Conservation (phyloP, 2,113 vertebrate genomes). For the Fukomys damarensis region DNA sequence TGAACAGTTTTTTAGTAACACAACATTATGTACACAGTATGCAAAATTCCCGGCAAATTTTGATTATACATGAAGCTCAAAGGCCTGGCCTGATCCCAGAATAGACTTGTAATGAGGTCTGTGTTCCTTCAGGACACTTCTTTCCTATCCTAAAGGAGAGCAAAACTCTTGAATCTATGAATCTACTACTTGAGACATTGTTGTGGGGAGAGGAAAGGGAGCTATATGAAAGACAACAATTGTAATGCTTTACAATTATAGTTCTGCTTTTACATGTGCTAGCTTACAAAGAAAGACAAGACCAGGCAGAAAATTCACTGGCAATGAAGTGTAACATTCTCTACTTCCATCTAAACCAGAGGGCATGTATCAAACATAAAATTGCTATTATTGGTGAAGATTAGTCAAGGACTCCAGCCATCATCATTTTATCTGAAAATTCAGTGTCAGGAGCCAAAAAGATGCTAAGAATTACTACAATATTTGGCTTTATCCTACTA, state of each 20-base stretch:
- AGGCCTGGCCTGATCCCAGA: neutral
- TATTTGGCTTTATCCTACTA: neutral
- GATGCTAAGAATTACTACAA: neutral
- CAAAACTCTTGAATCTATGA: neutral
- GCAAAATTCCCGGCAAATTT: constrained; percentile 9
- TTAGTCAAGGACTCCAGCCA: neutral
- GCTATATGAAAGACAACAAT: neutral
- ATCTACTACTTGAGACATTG: neutral
- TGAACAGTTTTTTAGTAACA: constrained; percentile 19
- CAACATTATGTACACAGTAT: neutral
- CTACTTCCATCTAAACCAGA: neutral
- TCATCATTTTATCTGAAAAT: neutral
- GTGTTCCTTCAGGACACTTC: neutral
- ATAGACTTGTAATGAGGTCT: neutral
- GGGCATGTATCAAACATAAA: neutral
- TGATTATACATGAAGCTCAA: neutral
- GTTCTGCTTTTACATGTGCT: neutral
- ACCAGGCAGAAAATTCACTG: neutral
- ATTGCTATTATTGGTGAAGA: neutral
- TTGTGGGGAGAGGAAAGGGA: neutral
- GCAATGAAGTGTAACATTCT: neutral
- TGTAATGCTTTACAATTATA: neutral
- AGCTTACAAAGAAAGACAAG: neutral
- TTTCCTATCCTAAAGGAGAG: neutral
- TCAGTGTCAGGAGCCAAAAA: neutral